Percentiles rank a stretch among this genome's conserved stretches.
Conservation (phyloP, 35 echinoderm and acorn worm genomes). For the Stichopus chloronotus region DNA sequence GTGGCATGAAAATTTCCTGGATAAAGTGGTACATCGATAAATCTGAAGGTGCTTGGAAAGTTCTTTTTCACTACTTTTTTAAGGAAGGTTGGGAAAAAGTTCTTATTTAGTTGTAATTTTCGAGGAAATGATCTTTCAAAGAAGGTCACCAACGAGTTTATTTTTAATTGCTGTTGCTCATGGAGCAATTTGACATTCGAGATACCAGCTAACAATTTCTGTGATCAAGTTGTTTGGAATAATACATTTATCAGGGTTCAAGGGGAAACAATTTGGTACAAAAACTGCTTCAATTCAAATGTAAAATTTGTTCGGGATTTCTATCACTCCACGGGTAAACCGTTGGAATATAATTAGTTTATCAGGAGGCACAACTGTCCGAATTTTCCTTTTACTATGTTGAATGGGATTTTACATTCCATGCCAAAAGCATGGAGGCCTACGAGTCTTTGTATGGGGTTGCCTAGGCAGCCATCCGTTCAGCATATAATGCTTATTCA, state of each 20-base stretch:
- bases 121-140: background rate
- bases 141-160: constrained; percentile 7
- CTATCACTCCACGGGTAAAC: background rate
- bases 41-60: background rate
- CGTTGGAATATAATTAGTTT: background rate
- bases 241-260: background rate
- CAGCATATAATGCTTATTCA: background rate
- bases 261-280: background rate
- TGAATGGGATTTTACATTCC: background rate
- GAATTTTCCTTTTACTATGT: background rate
- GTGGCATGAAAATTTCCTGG: background rate
- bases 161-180: constrained; percentile 30
- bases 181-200: constrained; percentile 26
- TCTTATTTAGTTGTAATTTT: background rate
- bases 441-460: background rate
- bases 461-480: background rate
- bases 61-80: background rate
- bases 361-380: background rate
- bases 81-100: background rate
- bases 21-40: constrained; percentile 26
- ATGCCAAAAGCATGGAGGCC: background rate
- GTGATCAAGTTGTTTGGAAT: constrained; percentile 32
- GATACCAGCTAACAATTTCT: background rate
- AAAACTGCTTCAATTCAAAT: constrained; percentile 8
- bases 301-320: background rate